Percentiles rank a stretch among this genome's conserved stretches.
Evolutionary conservation across 2,113 vertebrate species (phyloP).

Genomic region (Stigmatopora argus): DNA sequence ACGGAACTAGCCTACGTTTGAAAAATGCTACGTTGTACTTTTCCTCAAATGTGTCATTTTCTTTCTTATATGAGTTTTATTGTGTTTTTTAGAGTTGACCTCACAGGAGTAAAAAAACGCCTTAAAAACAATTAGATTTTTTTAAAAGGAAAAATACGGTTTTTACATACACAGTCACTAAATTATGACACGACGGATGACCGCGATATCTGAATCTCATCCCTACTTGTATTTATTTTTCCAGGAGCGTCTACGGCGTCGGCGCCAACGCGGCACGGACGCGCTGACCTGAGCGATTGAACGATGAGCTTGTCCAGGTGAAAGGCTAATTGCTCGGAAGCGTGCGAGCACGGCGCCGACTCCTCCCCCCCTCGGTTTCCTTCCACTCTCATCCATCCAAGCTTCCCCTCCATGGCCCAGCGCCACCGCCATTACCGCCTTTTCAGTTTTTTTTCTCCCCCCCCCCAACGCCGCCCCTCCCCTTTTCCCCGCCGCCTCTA

Average conservation of each 20-base stretch:
- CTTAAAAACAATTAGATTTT: too few relatives aligned
- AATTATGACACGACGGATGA: too few relatives aligned
- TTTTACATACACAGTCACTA: too few relatives aligned
- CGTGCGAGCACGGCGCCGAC: slow-evolving; percentile 54
- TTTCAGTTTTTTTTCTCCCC: slow-evolving; percentile 21
- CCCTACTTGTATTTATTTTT: background rate
- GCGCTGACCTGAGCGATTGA: slow-evolving; percentile 37
- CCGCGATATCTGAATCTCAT: background rate
- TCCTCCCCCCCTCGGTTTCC: slow-evolving; percentile 62
- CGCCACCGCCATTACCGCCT: slow-evolving; percentile 55
- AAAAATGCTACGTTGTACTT: too few relatives aligned
- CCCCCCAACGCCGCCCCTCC: slow-evolving; percentile 19
- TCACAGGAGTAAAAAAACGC: too few relatives aligned
- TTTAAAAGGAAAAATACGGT: too few relatives aligned
- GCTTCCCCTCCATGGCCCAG: slow-evolving; percentile 45
- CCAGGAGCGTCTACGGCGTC: background rate
- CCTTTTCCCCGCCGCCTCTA: slow-evolving; percentile 23
- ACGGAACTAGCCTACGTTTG: too few relatives aligned
- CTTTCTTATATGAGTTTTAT: too few relatives aligned
- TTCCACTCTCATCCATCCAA: slow-evolving; percentile 32
- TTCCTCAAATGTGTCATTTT: too few relatives aligned
- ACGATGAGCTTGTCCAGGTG: slow-evolving; percentile 75
- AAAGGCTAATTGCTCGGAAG: slow-evolving; percentile 90
- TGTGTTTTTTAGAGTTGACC: too few relatives aligned
- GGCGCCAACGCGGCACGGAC: background rate